Evolutionary conservation across 2,113 vertebrate genomes (phyloP).

Genomic region (Oncorhynchus tshawytscha): DNA sequence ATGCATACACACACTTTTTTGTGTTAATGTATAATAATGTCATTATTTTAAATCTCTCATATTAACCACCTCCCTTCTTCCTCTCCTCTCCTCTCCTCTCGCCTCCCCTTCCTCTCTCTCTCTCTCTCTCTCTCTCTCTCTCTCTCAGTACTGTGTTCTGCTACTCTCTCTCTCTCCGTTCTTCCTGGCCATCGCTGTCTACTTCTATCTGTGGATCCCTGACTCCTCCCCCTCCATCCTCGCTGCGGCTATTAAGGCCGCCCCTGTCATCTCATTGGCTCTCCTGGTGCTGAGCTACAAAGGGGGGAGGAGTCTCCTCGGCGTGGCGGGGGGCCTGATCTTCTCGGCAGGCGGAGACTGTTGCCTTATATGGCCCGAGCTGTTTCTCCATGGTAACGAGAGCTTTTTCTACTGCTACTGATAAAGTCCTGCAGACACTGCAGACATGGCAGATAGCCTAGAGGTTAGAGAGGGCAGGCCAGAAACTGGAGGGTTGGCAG

Average conservation of each 20-base stretch:
- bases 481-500: no score
- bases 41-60: background rate
- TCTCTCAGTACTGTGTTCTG: conserved; percentile 66
- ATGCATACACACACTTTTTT: background rate
- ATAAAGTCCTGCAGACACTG: no score
- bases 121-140: conserved; percentile 21
- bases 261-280: conserved; percentile 71
- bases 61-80: background rate
- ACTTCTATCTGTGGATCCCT: conserved; percentile 75
- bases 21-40: background rate
- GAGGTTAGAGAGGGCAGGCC: no score
- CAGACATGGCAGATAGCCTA: no score
- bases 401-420: background rate
- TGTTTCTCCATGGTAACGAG: conserved; percentile 68
- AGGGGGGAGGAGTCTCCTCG: conserved; percentile 58
- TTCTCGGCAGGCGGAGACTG: conserved; percentile 78
- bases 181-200: conserved; percentile 59
- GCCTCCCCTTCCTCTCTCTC: conserved; percentile 64
- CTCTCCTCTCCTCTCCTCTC: background rate
- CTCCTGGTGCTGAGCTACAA: conserved; percentile 67
- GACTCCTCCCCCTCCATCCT: conserved; percentile 54
- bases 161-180: conserved; percentile 72
- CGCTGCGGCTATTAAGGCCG: conserved; percentile 72
- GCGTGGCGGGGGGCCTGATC: conserved; percentile 69
- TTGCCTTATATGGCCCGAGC: conserved; percentile 80